Conservation (phyloP, 35 echinoderm and acorn worm species). For the Acanthaster planci region DNA sequence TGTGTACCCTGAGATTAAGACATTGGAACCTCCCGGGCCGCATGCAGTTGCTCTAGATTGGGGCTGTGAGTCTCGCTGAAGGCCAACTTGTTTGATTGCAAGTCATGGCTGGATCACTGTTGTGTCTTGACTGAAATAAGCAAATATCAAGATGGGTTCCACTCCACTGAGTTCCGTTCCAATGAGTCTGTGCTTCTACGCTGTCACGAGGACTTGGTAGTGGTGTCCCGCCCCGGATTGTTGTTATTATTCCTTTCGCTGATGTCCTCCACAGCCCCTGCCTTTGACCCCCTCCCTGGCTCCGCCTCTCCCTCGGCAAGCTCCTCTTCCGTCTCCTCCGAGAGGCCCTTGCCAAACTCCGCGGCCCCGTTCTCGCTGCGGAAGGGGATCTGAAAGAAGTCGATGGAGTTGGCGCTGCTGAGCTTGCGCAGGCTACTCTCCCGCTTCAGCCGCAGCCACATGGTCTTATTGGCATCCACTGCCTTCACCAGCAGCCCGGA, state of each 20-base stretch:
- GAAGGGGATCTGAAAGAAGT: constrained; percentile 92
- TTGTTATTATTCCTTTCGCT: constrained; percentile 17
- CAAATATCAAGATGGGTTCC: no score
- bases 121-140: no score
- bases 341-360: constrained; percentile 28
- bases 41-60: no score
- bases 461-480: constrained; percentile 69
- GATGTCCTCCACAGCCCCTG: not conserved
- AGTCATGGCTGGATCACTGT: no score
- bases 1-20: no score
- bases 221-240: no score
- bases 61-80: no score
- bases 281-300: constrained; percentile 4
- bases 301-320: constrained; percentile 25
- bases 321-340: constrained; percentile 33
- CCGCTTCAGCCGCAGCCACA: constrained; percentile 74
- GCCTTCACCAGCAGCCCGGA: constrained; percentile 47
- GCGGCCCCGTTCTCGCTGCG: constrained; percentile 42
- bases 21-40: no score
- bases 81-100: no score
- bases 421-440: constrained; percentile 78
- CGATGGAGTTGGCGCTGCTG: constrained; percentile 96
- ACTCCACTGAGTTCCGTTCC: no score
- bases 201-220: constrained; percentile 5
- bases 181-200: not conserved